These are phyloP conservation scores for Oryctolagus cuniculus DNA, from an alignment of 2,113 vertebrate species.

Conservation along the genomic window DNA sequence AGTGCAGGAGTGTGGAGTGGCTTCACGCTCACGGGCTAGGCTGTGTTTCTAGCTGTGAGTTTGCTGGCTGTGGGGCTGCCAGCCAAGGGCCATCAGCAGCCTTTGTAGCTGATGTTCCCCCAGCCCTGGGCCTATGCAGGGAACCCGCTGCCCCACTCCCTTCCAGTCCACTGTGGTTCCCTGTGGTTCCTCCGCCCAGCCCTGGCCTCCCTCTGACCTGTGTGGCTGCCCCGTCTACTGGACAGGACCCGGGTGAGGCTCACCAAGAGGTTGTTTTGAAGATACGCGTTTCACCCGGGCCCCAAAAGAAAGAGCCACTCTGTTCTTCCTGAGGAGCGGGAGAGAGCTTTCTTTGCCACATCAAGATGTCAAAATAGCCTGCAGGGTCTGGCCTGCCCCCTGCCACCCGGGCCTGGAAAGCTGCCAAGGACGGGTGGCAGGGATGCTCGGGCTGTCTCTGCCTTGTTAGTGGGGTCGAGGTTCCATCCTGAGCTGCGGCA, in stretches of 20 bases:
- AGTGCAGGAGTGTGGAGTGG: neutral
- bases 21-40: neutral
- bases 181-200: neutral
- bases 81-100: neutral
- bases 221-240: fast-evolving
- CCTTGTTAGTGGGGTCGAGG: constrained; percentile 47
- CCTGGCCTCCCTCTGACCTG: neutral
- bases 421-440: neutral
- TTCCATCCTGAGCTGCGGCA: constrained; percentile 30
- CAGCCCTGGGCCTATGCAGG: fast-evolving
- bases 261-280: neutral
- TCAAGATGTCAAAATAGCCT: neutral
- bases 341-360: neutral
- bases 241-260: neutral
- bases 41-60: neutral
- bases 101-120: neutral
- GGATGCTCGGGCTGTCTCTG: neutral
- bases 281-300: neutral
- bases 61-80: neutral
- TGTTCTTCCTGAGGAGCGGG: fast-evolving
- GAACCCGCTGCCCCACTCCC: no score
- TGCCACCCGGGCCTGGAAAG: neutral
- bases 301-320: neutral
- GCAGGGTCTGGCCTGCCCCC: neutral
- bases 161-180: neutral